A percentile compares a stretch with the other conserved stretches of the same genome.
phyloP scores from a whole-genome alignment of 2,888 invertebrate genomes.

The Diadegma fenestrale region DNA sequence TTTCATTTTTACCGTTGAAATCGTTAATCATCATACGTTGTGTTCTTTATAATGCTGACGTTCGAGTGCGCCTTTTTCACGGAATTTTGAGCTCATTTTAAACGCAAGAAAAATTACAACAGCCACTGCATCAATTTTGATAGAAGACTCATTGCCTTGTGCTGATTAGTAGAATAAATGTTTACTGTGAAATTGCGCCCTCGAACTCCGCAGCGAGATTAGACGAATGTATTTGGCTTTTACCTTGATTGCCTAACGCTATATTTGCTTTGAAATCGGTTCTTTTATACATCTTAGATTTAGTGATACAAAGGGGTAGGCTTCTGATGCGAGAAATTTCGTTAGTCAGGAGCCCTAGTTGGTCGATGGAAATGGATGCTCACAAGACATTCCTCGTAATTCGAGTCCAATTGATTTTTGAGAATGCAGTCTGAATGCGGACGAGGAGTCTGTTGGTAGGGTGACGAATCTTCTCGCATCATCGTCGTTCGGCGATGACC shows the following conservation, averaged over 20 bases:
- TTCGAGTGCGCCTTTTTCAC: conserved; percentile 49
- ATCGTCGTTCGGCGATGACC: conserved; percentile 36
- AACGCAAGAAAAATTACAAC: neutral
- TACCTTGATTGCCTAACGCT: conserved; percentile 85
- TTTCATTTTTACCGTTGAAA: conserved; percentile 49
- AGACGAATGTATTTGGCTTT: conserved; percentile 84
- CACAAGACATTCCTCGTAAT: neutral
- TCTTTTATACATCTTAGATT: conserved; percentile 83
- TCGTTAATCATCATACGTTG: conserved; percentile 66
- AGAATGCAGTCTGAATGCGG: neutral
- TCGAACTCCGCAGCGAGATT: conserved; percentile 68
- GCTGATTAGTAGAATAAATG: neutral
- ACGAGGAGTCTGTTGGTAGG: neutral
- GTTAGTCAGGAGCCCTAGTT: neutral
- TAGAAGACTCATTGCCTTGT: neutral
- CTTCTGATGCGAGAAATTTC: conserved; percentile 67
- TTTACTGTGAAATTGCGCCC: conserved; percentile 33
- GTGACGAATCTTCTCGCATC: conserved; percentile 43
- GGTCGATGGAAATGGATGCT: neutral
- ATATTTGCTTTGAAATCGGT: conserved; percentile 84
- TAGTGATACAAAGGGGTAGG: conserved; percentile 82
- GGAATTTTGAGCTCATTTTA: neutral
- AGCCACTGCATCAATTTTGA: neutral
- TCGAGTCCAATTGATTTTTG: neutral
- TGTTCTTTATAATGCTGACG: conserved; percentile 54